phyloP scores from a whole-genome alignment of 2,888 invertebrate genomes.

The Tricholauxania praeusta region DNA sequence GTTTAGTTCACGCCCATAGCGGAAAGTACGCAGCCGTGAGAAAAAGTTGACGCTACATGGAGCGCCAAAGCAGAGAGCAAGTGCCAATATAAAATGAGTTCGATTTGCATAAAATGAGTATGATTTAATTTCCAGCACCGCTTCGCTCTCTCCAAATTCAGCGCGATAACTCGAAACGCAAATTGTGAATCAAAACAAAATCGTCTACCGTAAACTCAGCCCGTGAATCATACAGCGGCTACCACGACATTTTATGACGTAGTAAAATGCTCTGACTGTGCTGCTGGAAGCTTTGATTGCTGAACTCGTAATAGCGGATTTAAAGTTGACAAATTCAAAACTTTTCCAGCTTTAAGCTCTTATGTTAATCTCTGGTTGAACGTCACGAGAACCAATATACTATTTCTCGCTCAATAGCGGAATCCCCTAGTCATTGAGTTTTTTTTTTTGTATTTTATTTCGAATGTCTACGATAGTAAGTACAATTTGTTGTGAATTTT shows the following conservation, averaged over 20 bases:
- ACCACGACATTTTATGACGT: constrained; percentile 5
- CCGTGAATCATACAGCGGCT: constrained; percentile 1
- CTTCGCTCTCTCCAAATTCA: background rate
- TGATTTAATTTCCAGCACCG: too few species aligned
- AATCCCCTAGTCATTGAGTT: too few species aligned
- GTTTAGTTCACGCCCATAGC: background rate
- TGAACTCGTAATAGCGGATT: background rate
- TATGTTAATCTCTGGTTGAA: too few species aligned
- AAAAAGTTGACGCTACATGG: background rate
- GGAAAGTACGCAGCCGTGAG: constrained; percentile 12
- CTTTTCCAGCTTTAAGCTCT: constrained; percentile 15
- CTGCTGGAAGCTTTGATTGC: too few species aligned
- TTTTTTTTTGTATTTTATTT: too few species aligned
- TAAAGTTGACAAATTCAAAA: background rate
- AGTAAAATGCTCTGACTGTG: background rate
- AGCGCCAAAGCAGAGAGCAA: background rate
- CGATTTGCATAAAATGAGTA: too few species aligned
- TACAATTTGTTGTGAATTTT: too few species aligned
- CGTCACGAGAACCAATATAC: too few species aligned
- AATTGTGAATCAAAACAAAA: background rate
- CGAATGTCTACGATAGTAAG: too few species aligned
- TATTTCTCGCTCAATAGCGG: too few species aligned
- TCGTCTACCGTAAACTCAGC: too few species aligned
- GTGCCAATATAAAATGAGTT: background rate
- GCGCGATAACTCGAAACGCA: background rate